Evolutionary conservation across 2,797 vertebrate species (phyloP).

Genomic region (Argyrosomus regius): DNA sequence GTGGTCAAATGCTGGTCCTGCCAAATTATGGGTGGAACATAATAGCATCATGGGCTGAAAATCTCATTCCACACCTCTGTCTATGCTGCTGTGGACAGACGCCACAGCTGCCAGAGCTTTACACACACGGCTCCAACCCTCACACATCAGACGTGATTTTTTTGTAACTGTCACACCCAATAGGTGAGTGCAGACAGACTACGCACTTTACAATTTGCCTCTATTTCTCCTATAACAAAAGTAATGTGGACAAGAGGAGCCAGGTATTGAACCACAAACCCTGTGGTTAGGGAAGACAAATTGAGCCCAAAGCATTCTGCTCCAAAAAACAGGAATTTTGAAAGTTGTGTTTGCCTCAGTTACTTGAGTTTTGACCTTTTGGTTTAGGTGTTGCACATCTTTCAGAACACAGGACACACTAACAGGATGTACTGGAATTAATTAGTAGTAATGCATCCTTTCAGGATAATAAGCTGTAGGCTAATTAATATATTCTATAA

Average conservation of each 20-base stretch:
- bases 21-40: slow-evolving; percentile 48
- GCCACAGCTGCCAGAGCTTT: neutral
- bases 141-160: neutral
- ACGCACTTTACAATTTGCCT: neutral
- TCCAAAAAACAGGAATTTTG: too few relatives aligned
- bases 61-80: slow-evolving; percentile 35
- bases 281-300: neutral
- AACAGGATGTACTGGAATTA: neutral
- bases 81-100: neutral
- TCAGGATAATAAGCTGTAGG: neutral
- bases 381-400: neutral
- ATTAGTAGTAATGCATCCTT: neutral
- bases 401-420: neutral
- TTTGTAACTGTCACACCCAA: neutral
- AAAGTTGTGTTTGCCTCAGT: neutral
- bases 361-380: neutral
- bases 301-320: neutral
- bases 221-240: too few relatives aligned
- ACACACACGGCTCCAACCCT: neutral
- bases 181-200: neutral
- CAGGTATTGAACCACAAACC: too few relatives aligned
- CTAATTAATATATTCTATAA: neutral
- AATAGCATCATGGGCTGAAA: slow-evolving; percentile 42
- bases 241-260: too few relatives aligned
- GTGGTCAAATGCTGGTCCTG: slow-evolving; percentile 45